phyloP scores from a whole-genome alignment of 1,140 invertebrate genomes.

The Aphidius ervi region DNA sequence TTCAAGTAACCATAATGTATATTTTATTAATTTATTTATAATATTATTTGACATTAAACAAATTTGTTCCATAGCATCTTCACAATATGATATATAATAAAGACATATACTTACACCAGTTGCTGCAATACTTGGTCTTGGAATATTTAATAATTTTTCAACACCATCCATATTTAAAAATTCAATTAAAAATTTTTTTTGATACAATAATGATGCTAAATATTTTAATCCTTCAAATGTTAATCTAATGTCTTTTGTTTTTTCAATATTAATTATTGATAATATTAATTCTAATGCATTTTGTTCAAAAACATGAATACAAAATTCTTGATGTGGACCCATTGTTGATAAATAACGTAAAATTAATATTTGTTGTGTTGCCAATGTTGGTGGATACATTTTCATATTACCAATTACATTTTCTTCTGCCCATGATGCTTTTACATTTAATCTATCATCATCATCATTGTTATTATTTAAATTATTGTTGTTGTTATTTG shows the following conservation, averaged over 20 bases:
- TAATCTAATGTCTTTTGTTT: conserved; percentile 83
- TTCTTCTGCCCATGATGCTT: conserved; percentile 85
- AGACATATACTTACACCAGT: conserved; percentile 94
- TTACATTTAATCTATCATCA: conserved; percentile 53
- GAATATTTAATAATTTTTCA: conserved; percentile 80
- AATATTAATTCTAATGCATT: conserved; percentile 85
- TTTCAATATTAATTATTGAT: conserved; percentile 81
- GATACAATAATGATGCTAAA: conserved; percentile 86
- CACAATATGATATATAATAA: conserved; percentile 94
- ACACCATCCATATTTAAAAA: conserved; percentile 84
- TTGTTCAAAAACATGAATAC: conserved; percentile 87
- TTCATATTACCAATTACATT: conserved; percentile 81
- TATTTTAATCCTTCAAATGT: conserved; percentile 95
- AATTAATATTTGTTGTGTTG: conserved; percentile 88
- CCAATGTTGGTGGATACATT: conserved; percentile 79
- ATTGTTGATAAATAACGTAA: conserved; percentile 88
- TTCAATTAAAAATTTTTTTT: conserved; percentile 96
- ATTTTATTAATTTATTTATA: conserved; percentile 77
- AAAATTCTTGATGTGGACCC: conserved; percentile 95
- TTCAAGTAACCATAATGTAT: conserved; percentile 89
- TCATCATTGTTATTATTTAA: too few relatives aligned
- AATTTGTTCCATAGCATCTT: conserved; percentile 95
- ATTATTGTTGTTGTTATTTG: too few relatives aligned
- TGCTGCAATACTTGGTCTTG: conserved; percentile 87
- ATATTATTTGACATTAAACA: conserved; percentile 77